These are phyloP conservation scores for Helogale parvula DNA, from an alignment of 2,113 vertebrate genomes.

Conservation along the genomic window DNA sequence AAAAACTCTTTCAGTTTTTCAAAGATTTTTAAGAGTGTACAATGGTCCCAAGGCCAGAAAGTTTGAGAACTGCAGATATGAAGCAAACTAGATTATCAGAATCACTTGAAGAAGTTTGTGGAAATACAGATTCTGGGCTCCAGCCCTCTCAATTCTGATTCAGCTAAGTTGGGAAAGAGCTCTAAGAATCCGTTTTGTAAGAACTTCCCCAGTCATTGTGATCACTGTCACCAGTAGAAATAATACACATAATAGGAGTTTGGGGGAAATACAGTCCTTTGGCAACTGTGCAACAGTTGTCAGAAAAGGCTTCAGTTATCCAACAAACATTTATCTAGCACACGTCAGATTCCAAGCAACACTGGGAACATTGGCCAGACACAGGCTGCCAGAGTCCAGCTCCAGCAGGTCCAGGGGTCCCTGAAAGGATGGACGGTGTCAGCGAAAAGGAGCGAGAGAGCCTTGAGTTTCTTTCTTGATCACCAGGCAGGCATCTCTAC, in stretches of 20 bases:
- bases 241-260: neutral
- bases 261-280: neutral
- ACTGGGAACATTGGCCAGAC: neutral
- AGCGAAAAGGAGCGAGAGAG: too few species aligned
- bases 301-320: neutral
- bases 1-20: constrained; percentile 8
- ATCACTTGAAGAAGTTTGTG: neutral
- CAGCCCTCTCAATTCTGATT: neutral
- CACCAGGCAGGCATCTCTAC: too few species aligned
- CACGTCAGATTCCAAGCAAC: neutral
- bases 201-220: neutral
- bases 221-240: neutral
- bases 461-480: too few species aligned
- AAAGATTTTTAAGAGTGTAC: constrained; percentile 1
- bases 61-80: neutral
- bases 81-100: constrained; percentile 10
- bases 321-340: neutral
- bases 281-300: neutral
- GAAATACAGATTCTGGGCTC: neutral
- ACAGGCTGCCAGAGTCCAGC: too few species aligned
- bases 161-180: neutral
- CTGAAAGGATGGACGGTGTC: too few species aligned
- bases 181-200: constrained; percentile 37
- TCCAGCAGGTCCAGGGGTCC: too few species aligned
- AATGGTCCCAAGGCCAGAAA: neutral